Conservation (phyloP, 2,888 invertebrate genomes). For the Acanthosepion lycidas region DNA sequence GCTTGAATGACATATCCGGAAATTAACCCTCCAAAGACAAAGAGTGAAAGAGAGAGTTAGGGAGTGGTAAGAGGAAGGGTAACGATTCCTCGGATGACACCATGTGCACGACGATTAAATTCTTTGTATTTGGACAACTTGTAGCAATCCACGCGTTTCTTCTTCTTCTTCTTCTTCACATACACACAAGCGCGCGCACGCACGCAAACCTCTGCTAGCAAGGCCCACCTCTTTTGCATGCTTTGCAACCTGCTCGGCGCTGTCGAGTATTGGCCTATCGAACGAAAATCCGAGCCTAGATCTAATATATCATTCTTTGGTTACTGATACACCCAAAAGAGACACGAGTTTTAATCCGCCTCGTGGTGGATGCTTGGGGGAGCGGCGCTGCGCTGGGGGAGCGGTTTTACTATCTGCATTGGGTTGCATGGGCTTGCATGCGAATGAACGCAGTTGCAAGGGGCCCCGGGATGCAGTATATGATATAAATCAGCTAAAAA, state of each 20-base stretch:
- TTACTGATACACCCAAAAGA: not conserved
- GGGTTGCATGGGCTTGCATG: constrained; percentile 33
- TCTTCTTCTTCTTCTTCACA: too few species aligned
- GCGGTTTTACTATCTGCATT: not conserved
- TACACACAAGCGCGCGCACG: not conserved
- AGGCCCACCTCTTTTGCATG: not conserved
- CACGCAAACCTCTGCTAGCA: not conserved
- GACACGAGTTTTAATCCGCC: not conserved
- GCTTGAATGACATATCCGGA: too few species aligned
- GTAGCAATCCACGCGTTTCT: too few species aligned
- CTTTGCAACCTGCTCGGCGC: too few species aligned
- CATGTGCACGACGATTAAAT: too few species aligned
- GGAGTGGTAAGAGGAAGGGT: too few species aligned
- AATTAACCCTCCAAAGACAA: too few species aligned
- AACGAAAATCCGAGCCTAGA: not conserved
- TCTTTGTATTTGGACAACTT: too few species aligned
- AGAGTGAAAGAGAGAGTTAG: not conserved
- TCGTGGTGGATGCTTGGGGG: not conserved
- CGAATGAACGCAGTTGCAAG: constrained; percentile 33
- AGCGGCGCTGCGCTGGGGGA: not conserved
- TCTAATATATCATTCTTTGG: not conserved
- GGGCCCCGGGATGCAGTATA: not conserved
- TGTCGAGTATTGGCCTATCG: not conserved
- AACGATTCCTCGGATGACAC: too few species aligned
- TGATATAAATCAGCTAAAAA: constrained; percentile 2